phyloP scores from a whole-genome alignment of 30 jellyfish, hydroid and myxozoan species.

The Turritopsis dohrnii region DNA sequence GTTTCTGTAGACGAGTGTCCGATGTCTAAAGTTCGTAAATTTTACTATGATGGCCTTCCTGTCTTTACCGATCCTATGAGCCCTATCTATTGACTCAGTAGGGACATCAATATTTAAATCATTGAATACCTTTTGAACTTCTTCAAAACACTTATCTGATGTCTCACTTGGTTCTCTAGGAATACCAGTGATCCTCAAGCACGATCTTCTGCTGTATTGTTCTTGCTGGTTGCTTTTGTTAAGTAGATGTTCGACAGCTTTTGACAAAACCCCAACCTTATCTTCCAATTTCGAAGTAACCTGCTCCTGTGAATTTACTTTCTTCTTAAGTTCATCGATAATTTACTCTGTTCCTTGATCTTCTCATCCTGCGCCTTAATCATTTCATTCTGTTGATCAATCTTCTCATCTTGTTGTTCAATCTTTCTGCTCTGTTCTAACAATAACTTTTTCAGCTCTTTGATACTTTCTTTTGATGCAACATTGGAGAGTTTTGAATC shows the following conservation, averaged over 20 bases:
- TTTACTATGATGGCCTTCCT: not conserved
- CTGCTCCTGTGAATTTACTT: not conserved
- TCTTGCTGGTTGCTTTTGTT: not conserved
- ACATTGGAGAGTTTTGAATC: too few species aligned
- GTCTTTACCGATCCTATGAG: slow-evolving; percentile 7
- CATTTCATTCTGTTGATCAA: too few species aligned
- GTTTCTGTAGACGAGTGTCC: not conserved
- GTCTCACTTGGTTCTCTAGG: not conserved
- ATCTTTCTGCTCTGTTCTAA: too few species aligned
- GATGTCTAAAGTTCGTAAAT: not conserved
- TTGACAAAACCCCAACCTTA: not conserved
- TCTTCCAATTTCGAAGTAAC: not conserved
- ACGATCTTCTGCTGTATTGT: not conserved
- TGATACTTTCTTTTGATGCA: too few species aligned
- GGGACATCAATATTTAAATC: not conserved
- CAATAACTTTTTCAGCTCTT: too few species aligned
- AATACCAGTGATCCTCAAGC: not conserved
- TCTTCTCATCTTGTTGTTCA: too few species aligned
- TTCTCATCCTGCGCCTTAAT: too few species aligned
- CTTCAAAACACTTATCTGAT: not conserved
- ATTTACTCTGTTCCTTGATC: not conserved
- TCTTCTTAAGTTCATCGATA: not conserved
- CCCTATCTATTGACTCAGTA: not conserved
- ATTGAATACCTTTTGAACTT: not conserved
- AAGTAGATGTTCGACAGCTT: not conserved